Percentiles rank a stretch among this genome's conserved stretches.
phyloP scores from a whole-genome alignment of 2,113 vertebrate genomes.

The Typhlomys cinereus region DNA sequence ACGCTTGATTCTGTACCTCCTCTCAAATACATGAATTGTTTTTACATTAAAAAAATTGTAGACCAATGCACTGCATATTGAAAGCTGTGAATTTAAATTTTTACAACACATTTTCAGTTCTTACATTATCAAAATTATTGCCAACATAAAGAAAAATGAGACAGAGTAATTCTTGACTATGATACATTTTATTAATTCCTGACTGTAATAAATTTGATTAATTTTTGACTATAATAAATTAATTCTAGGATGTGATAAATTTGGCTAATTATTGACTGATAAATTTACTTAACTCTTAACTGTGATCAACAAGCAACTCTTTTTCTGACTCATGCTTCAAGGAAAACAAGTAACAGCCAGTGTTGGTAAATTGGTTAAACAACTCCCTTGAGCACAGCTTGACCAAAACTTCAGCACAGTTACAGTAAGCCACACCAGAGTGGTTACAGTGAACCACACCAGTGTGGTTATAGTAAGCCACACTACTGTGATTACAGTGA shows the following conservation, averaged over 20 bases:
- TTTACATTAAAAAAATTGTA: too few species aligned
- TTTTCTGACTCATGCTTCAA: constrained; percentile 30
- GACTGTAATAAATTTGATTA: constrained; percentile 59
- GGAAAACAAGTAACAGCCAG: constrained; percentile 66
- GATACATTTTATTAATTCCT: neutral
- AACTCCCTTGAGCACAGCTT: constrained; percentile 57
- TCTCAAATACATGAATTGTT: too few species aligned
- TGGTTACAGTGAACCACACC: constrained; percentile 66
- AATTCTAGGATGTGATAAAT: constrained; percentile 48
- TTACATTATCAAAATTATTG: neutral
- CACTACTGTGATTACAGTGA: constrained; percentile 67
- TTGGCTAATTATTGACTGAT: too few species aligned
- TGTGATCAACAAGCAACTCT: constrained; percentile 52
- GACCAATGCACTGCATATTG: neutral
- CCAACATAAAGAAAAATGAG: constrained; percentile 9
- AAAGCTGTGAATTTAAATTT: neutral
- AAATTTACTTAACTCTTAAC: neutral
- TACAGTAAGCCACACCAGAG: constrained; percentile 67
- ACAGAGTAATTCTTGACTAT: too few species aligned
- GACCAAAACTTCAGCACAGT: constrained; percentile 67
- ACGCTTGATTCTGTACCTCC: too few species aligned
- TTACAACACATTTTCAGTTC: neutral
- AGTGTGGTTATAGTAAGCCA: constrained; percentile 67
- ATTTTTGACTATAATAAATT: too few species aligned
- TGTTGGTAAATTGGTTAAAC: constrained; percentile 70